phyloP scores from a whole-genome alignment of 2,888 invertebrate species.

The Brenthis ino region DNA sequence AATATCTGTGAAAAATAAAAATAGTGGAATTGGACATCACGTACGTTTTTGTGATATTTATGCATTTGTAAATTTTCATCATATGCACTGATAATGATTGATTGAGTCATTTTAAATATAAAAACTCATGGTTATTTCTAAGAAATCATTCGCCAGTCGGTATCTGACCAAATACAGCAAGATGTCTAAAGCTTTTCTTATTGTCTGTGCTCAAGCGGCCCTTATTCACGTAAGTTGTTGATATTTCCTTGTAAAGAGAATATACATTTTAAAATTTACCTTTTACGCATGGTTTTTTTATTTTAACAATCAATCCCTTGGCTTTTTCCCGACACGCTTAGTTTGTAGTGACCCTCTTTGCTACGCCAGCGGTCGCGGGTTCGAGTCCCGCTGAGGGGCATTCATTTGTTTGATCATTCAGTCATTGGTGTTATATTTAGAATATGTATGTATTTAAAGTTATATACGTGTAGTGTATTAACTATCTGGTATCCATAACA shows the following conservation, averaged over 20 bases:
- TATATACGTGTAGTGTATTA: no score
- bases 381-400: no score
- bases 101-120: neutral
- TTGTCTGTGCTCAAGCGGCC: constrained; percentile 46
- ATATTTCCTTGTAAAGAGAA: no score
- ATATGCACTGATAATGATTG: neutral
- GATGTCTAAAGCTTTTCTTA: constrained; percentile 44
- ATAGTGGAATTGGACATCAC: neutral
- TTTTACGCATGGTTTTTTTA: no score
- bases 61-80: neutral
- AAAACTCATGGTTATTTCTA: neutral
- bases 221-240: constrained; percentile 43
- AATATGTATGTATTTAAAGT: no score
- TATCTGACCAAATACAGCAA: constrained; percentile 21
- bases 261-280: neutral
- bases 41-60: neutral
- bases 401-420: no score
- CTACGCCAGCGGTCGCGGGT: no score
- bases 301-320: no score
- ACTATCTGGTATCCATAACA: no score
- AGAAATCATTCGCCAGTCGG: constrained; percentile 10
- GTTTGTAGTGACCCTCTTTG: no score
- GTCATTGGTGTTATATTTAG: no score
- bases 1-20: neutral
- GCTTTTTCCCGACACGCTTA: no score